Evolutionary conservation across 2,797 vertebrate genomes (phyloP).

Genomic region (Tachyglossus aculeatus): DNA sequence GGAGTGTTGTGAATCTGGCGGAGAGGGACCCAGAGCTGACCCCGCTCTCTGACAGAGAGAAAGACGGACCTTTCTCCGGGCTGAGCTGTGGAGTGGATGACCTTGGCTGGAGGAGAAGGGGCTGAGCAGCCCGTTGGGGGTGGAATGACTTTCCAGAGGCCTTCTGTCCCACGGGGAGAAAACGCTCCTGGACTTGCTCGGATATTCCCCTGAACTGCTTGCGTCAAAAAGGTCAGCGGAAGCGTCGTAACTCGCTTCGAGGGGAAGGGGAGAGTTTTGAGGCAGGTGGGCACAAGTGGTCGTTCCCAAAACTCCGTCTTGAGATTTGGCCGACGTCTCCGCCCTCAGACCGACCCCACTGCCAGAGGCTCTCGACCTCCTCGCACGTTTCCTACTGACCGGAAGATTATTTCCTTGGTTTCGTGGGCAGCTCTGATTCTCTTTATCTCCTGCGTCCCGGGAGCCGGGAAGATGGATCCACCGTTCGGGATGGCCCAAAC

Average conservation of each 20-base stretch:
- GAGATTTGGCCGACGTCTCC: slow-evolving; percentile 24
- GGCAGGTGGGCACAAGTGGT: neutral
- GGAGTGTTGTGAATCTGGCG: slow-evolving; percentile 36
- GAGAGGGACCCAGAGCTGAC: slow-evolving; percentile 36
- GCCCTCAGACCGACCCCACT: neutral
- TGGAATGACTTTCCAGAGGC: slow-evolving; percentile 30
- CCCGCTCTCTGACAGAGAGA: slow-evolving; percentile 17
- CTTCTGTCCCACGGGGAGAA: slow-evolving; percentile 20
- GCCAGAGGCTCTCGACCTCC: slow-evolving; percentile 19
- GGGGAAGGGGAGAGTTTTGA: neutral
- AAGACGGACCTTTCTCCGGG: neutral
- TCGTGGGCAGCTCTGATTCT: slow-evolving; percentile 17
- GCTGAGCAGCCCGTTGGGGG: slow-evolving; percentile 18
- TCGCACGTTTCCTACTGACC: slow-evolving; percentile 5
- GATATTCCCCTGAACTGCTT: slow-evolving; percentile 31
- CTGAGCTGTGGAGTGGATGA: slow-evolving; percentile 19
- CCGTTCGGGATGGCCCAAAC: neutral
- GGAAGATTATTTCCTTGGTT: slow-evolving; percentile 23
- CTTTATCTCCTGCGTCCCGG: slow-evolving; percentile 45
- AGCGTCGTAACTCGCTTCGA: slow-evolving; percentile 66
- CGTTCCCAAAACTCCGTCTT: slow-evolving; percentile 26
- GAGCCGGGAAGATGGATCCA: neutral
- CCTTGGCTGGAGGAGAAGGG: slow-evolving; percentile 18
- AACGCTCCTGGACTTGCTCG: slow-evolving; percentile 31
- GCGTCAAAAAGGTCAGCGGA: slow-evolving; percentile 80